phyloP scores from a whole-genome alignment of 2,113 vertebrate genomes.

The Megaleporinus macrocephalus region DNA sequence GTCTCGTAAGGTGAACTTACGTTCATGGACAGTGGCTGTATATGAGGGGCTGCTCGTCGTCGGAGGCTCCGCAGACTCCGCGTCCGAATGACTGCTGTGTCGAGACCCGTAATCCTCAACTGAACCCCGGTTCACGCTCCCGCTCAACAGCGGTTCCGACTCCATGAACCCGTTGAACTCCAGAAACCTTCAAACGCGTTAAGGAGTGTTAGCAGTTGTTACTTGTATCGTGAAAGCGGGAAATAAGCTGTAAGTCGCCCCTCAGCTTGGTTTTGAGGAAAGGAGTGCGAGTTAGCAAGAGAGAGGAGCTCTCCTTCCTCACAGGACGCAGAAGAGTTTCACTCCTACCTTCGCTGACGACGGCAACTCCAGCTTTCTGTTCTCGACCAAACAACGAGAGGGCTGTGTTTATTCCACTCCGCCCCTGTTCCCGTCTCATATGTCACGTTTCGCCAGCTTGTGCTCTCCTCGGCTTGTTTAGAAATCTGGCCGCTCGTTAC shows the following conservation, averaged over 20 bases:
- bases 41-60: slow-evolving; percentile 46
- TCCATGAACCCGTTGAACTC: slow-evolving; percentile 65
- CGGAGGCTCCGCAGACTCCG: background rate
- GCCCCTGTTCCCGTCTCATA: slow-evolving; percentile 28
- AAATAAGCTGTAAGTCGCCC: too few species aligned
- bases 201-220: background rate
- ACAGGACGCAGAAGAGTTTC: background rate
- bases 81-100: slow-evolving; percentile 1
- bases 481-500: background rate
- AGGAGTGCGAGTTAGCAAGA: too few species aligned
- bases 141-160: slow-evolving; percentile 65
- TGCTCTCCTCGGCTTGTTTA: background rate
- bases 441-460: background rate
- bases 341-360: background rate
- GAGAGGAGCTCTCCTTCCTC: too few species aligned
- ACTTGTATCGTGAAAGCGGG: background rate
- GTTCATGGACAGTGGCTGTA: slow-evolving; percentile 40
- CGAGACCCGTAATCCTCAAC: slow-evolving; percentile 60
- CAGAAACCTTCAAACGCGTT: background rate
- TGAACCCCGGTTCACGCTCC: slow-evolving; percentile 26
- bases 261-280: too few species aligned
- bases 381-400: background rate
- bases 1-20: slow-evolving; percentile 55
- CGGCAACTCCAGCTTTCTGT: background rate
- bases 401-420: slow-evolving; percentile 31